Percentiles rank a stretch among this genome's conserved stretches.
Conservation (phyloP, 1,140 invertebrate species). For the Helicoverpa armigera region DNA sequence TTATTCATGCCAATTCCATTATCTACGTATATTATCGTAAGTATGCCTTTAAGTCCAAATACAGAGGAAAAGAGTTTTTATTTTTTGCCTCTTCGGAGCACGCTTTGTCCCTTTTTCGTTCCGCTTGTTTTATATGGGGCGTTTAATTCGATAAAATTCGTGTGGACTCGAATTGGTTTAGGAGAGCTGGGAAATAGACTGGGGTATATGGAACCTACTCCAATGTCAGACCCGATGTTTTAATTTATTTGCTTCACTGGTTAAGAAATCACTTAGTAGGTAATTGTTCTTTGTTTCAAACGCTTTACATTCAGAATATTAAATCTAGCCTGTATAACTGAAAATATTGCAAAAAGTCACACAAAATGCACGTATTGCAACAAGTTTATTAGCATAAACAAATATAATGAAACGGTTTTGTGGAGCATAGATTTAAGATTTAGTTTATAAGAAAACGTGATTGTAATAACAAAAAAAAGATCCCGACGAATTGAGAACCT, state of each 20-base stretch:
- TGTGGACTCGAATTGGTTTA: slow-evolving; percentile 74
- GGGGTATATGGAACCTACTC: slow-evolving; percentile 35
- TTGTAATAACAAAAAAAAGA: too few species aligned
- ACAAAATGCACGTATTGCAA: too few species aligned
- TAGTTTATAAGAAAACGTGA: too few species aligned
- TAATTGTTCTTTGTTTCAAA: too few species aligned
- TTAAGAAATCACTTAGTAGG: not conserved
- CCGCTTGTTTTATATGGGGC: slow-evolving; percentile 80
- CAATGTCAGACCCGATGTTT: not conserved
- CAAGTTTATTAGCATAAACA: too few species aligned
- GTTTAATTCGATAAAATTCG: slow-evolving; percentile 82
- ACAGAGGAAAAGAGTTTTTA: slow-evolving; percentile 68
- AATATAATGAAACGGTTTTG: too few species aligned
- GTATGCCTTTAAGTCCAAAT: slow-evolving; percentile 49
- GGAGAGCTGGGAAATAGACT: slow-evolving; percentile 65
- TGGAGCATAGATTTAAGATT: too few species aligned
- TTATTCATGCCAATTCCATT: slow-evolving; percentile 49
- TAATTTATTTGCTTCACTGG: slow-evolving; percentile 12
- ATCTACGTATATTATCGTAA: slow-evolving; percentile 60
- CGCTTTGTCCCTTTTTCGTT: slow-evolving; percentile 78
- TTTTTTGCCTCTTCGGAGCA: slow-evolving; percentile 71
- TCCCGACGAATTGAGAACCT: too few species aligned
- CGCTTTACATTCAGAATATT: too few species aligned
- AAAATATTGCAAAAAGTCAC: too few species aligned
- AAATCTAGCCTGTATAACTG: too few species aligned